Evolutionary conservation across 2,113 vertebrate genomes (phyloP), one percentile per base, ranked within the genome.

Genomic region (Eurypyga helias): DNA sequence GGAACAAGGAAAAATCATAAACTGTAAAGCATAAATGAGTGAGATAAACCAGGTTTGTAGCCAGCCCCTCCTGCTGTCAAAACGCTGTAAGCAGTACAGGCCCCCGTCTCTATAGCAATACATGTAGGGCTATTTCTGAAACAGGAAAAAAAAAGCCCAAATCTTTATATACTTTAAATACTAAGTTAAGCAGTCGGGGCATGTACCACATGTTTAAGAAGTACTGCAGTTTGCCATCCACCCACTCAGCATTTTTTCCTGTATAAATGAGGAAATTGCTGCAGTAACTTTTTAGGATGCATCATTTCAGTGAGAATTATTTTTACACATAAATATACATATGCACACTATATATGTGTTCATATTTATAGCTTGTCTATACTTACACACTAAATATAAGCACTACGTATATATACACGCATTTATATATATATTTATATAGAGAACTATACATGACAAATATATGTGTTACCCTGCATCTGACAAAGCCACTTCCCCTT

Each of bases 351-450:
- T 57, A 70, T 29, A 21, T 43, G 7, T 17, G 12, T 51, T 46
- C 21, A 2, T 57, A 15, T 24, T 49, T 7, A 71, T 5, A 67
- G 66, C 14, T 1, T 43, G 2, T 51, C 1, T 79, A 1, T 31
- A 38, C 33, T 38, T 23, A 48, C 0, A 52, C 1, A 45, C 0
- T 4, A n/a, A n/a, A 55, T 5, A 29, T 7, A n/a, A 2, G 9
- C 34, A 41, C 23, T 29, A 23, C 31, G 60, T 23, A 43, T 12
- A 24, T 8, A 65, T 0, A 87, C 7, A 64, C 18, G 41, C 11
- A 19, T 67, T 41, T 62, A 18, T 43, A 31, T 13, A 15, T 49
- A 7, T 57, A 20, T 36, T 15, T 19, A 41, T 36, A 41, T 41
- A 12, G 41, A 41, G 41, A 17, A 17, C 7, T 43, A 51, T n/a